phyloP scores from a whole-genome alignment of 2,113 vertebrate genomes.

The Mustela lutreola region DNA sequence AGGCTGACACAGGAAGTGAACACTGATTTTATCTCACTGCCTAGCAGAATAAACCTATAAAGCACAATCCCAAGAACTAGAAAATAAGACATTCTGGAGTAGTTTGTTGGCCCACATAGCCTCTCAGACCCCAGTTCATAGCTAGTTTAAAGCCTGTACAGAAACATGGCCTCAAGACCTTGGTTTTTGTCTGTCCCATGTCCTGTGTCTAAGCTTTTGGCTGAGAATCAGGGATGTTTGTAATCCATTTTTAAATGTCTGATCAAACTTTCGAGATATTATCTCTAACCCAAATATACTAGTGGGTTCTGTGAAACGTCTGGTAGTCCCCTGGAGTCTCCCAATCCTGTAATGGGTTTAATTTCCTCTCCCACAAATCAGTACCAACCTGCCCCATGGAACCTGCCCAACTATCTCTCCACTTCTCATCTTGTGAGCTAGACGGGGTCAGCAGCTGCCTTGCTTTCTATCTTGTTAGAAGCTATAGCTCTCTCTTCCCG shows the following conservation, averaged over 20 bases:
- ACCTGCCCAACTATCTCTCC: not conserved
- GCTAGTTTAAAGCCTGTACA: not conserved
- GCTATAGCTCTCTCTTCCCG: not conserved
- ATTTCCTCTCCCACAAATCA: not conserved
- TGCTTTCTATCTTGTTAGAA: not conserved
- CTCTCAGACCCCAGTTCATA: not conserved
- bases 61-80: not conserved
- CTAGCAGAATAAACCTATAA: slow-evolving; percentile 11
- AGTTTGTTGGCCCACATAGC: not conserved
- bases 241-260: slow-evolving; percentile 36
- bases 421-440: not conserved
- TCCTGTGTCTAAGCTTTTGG: not conserved
- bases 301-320: slow-evolving; percentile 52
- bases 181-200: not conserved
- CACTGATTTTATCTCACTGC: not conserved
- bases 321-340: not conserved
- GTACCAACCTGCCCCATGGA: not conserved
- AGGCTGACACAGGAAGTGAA: not conserved
- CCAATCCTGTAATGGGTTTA: not conserved
- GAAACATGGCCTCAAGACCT: not conserved
- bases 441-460: not conserved
- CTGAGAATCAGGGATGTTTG: slow-evolving; percentile 52
- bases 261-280: slow-evolving; percentile 56
- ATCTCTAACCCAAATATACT: slow-evolving; percentile 57
- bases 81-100: not conserved